Conservation (phyloP, 2,113 vertebrate genomes). For the Murina feae region DNA sequence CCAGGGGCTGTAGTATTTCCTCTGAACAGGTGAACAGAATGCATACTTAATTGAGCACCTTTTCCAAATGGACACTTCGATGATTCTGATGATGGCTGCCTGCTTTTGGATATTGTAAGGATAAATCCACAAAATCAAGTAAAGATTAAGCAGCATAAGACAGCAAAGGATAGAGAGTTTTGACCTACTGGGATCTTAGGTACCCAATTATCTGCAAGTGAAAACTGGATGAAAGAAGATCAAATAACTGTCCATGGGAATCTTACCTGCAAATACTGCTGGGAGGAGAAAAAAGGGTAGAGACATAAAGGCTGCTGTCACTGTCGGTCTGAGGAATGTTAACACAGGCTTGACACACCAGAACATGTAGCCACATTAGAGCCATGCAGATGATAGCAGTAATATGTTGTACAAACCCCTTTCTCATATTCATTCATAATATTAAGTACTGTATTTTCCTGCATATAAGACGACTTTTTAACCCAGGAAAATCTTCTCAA, state of each 20-base stretch:
- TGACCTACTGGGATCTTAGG: neutral
- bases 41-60: neutral
- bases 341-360: neutral
- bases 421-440: neutral
- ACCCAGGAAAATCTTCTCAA: too few species aligned
- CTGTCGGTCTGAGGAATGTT: neutral
- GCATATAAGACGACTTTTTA: too few species aligned
- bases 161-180: neutral
- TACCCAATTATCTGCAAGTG: neutral
- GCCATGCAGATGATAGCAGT: neutral
- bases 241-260: neutral
- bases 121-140: neutral
- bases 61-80: neutral
- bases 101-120: conserved; percentile 12
- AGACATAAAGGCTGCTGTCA: neutral
- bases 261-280: neutral
- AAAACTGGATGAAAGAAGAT: conserved; percentile 9
- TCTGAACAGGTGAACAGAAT: neutral
- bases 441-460: too few species aligned
- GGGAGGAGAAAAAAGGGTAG: neutral
- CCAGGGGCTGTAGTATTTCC: neutral
- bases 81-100: neutral
- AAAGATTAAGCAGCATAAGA: neutral
- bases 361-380: neutral
- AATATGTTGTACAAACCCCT: neutral